Conservation (phyloP, 2,888 invertebrate genomes). For the Subacronicta megacephala region DNA sequence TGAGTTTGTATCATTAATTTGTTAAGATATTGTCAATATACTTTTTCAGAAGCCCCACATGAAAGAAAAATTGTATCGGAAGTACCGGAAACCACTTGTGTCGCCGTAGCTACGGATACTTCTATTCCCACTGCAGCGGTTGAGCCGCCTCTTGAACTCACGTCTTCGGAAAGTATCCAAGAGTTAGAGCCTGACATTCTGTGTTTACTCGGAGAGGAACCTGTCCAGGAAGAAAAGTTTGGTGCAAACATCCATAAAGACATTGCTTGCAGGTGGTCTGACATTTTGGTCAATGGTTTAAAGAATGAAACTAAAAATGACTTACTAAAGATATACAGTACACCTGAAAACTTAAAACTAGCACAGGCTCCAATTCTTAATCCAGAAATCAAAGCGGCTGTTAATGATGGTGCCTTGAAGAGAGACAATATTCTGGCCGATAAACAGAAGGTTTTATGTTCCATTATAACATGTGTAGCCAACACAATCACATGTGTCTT, state of each 20-base stretch:
- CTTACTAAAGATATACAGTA: neutral
- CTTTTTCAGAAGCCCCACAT: conserved; percentile 1
- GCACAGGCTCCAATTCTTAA: conserved; percentile 5
- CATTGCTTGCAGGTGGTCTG: conserved; percentile 6
- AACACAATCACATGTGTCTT: conserved; percentile 9
- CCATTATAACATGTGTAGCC: conserved; percentile 4
- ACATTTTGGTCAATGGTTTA: conserved; percentile 8
- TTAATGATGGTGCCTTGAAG: conserved; percentile 9
- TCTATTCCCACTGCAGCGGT: neutral
- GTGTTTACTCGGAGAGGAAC: conserved; percentile 8
- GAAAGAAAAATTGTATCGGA: neutral
- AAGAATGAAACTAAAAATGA: conserved; percentile 9
- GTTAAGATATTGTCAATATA: no score
- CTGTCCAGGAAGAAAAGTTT: neutral
- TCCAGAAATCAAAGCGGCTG: conserved; percentile 14
- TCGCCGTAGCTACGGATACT: neutral
- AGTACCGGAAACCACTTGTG: neutral
- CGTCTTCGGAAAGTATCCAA: neutral
- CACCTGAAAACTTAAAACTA: conserved; percentile 2
- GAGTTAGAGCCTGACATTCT: conserved; percentile 12
- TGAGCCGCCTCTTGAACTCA: neutral
- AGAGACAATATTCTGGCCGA: conserved; percentile 3
- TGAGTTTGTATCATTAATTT: no score
- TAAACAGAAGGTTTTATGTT: conserved; percentile 4
- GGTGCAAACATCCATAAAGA: conserved; percentile 10